Evolutionary conservation across 2,797 vertebrate species (phyloP).

Genomic region (Mus minutoides): DNA sequence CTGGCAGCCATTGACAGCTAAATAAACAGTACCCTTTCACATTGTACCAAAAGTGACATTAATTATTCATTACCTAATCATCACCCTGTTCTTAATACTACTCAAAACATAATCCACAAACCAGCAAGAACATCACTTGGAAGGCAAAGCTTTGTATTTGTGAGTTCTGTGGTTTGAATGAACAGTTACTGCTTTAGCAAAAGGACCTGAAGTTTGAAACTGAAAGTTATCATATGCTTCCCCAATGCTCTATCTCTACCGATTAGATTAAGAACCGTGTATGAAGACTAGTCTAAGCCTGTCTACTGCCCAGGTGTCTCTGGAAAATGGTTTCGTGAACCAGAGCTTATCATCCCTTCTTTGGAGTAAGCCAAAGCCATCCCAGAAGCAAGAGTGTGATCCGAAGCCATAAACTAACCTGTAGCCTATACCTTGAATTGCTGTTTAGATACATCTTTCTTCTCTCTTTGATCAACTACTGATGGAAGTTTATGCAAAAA

Average conservation of each 20-base stretch:
- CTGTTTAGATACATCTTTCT: neutral
- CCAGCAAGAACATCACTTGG: neutral
- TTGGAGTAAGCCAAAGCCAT: neutral
- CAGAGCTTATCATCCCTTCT: neutral
- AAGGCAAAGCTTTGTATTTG: neutral
- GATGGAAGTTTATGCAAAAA: neutral
- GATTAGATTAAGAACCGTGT: neutral
- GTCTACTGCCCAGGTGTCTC: neutral
- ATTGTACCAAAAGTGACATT: neutral
- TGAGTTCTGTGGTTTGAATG: neutral
- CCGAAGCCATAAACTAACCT: neutral
- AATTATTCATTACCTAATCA: neutral
- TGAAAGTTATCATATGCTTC: neutral
- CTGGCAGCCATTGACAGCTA: neutral
- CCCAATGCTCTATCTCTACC: neutral
- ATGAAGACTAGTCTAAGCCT: neutral
- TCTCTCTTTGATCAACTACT: neutral
- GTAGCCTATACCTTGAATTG: neutral
- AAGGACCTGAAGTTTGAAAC: neutral
- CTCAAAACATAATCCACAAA: neutral
- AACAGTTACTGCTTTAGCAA: neutral
- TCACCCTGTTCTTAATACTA: neutral
- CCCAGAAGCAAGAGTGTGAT: neutral
- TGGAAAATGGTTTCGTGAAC: neutral
- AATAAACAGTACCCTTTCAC: neutral